These are phyloP conservation scores for Chironex yamaguchii DNA, from an alignment of 30 jellyfish, hydroid and myxozoan species.

Conservation along the genomic window DNA sequence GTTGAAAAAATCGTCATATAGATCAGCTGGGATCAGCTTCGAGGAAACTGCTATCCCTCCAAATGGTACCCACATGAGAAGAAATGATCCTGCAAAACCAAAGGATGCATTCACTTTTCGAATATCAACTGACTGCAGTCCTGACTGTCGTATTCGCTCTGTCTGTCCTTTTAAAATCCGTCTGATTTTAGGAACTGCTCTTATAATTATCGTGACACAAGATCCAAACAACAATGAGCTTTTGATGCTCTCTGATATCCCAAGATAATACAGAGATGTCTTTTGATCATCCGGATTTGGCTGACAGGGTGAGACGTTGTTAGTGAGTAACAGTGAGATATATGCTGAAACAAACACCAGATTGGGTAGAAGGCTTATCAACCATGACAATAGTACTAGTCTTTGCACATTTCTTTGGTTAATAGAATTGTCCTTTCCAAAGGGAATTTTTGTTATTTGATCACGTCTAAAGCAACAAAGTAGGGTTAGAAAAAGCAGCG, in stretches of 20 bases:
- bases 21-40: conserved; percentile 48
- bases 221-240: conserved; percentile 48
- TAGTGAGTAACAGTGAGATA: conserved; percentile 45
- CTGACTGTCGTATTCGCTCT: conserved; percentile 35
- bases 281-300: conserved; percentile 58
- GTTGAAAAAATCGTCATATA: conserved; percentile 57
- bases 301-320: conserved; percentile 55
- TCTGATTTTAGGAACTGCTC: conserved; percentile 66
- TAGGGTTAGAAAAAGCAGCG: conserved; percentile 49
- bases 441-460: conserved; percentile 69
- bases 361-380: conserved; percentile 57
- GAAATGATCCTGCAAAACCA: conserved; percentile 65
- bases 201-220: conserved; percentile 65
- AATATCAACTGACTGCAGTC: conserved; percentile 36
- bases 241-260: conserved; percentile 65
- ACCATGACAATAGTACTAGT: not conserved
- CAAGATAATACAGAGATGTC: conserved; percentile 69
- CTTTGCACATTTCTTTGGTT: conserved; percentile 13
- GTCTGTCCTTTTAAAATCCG: conserved; percentile 60
- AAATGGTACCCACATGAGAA: conserved; percentile 78
- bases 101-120: conserved; percentile 60
- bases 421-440: conserved; percentile 57
- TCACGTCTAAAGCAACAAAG: conserved; percentile 69
- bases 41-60: conserved; percentile 56
- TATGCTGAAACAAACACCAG: conserved; percentile 52